Conservation (phyloP, 2,113 vertebrate species). For the Pseudorectes ferrugineus region DNA sequence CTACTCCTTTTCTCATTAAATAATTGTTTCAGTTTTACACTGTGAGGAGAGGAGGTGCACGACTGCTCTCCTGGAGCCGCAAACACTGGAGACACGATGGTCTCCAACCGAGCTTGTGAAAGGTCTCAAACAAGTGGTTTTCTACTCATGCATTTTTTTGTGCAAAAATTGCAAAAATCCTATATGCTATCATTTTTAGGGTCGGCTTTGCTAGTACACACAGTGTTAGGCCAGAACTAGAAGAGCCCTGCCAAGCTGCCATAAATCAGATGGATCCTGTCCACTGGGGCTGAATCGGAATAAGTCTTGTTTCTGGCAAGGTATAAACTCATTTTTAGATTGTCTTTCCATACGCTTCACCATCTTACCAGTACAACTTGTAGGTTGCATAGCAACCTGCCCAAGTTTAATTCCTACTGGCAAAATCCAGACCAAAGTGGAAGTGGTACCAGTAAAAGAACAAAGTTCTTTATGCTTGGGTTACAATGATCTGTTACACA, state of each 20-base stretch:
- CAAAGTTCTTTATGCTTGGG: not conserved
- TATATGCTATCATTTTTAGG: not conserved
- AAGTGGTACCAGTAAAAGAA: not conserved
- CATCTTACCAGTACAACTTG: not conserved
- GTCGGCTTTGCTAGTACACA: not conserved
- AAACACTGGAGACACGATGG: accelerated
- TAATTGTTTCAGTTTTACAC: not conserved
- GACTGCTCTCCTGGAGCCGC: not conserved
- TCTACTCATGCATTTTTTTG: not conserved
- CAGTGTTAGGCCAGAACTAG: not conserved
- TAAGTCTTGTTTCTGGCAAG: not conserved
- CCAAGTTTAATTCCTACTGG: not conserved
- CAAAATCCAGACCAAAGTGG: not conserved
- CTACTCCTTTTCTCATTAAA: not conserved
- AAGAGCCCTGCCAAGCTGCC: not conserved
- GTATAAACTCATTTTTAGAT: not conserved
- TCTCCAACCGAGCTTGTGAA: not conserved
- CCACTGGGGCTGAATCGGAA: not conserved
- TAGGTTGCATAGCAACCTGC: not conserved
- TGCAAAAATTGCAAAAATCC: not conserved
- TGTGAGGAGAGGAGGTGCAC: not conserved
- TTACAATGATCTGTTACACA: not conserved
- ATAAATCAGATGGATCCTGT: accelerated
- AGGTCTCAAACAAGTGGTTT: not conserved
- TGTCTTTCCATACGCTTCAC: not conserved